Conservation (phyloP, 2,113 vertebrate species). For the Gracilinanus agilis region DNA sequence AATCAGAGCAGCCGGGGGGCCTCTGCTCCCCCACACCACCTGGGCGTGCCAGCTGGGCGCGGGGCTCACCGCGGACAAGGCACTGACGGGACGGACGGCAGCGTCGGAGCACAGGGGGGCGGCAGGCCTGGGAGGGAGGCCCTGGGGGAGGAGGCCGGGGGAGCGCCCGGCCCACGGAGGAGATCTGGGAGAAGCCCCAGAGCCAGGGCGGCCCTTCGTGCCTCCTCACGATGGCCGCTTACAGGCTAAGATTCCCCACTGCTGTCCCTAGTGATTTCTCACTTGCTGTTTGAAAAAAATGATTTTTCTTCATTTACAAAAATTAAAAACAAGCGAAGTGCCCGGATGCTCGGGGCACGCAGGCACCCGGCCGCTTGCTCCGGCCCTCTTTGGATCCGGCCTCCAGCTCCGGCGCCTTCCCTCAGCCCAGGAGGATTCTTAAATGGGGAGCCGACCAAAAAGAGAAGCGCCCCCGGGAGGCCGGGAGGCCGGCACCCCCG, state of each 20-base stretch:
- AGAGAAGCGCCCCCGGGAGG: too few species aligned
- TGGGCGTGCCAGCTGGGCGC: not conserved
- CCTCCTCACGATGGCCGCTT: not conserved
- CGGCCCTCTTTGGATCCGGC: not conserved
- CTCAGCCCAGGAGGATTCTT: not conserved
- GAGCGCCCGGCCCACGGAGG: not conserved
- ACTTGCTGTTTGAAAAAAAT: not conserved
- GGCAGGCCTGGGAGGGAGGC: too few species aligned
- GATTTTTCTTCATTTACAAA: constrained; percentile 15
- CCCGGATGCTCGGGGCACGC: too few species aligned
- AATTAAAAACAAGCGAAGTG: constrained; percentile 6
- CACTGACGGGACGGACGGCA: not conserved
- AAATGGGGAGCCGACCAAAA: constrained; percentile 8
- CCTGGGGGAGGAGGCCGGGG: not conserved
- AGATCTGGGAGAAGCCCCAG: rapidly evolving
- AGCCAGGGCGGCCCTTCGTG: too few species aligned
- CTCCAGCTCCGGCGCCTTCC: not conserved
- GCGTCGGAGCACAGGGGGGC: not conserved
- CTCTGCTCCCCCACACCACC: not conserved
- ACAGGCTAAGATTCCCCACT: rapidly evolving
- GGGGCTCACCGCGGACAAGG: not conserved
- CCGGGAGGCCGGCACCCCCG: not conserved
- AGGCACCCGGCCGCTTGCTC: not conserved
- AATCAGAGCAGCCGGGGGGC: not conserved
- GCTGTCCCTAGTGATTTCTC: not conserved